phyloP scores from a whole-genome alignment of 2,888 invertebrate species.

The Bombyx huttoni region DNA sequence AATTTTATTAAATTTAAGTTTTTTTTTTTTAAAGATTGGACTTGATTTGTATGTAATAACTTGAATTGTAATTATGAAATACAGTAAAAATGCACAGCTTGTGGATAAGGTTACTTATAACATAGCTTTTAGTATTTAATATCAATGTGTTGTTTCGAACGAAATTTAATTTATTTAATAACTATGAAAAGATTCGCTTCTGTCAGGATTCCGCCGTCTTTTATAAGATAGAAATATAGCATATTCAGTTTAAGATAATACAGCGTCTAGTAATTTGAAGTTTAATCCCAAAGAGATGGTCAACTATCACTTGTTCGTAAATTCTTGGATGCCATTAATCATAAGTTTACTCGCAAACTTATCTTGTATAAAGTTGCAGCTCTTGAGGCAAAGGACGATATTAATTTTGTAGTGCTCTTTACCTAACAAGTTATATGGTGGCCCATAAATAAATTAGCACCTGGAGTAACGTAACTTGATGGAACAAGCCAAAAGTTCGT shows the following conservation, averaged over 20 bases:
- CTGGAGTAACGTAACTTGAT: conserved; percentile 7
- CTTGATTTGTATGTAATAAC: neutral
- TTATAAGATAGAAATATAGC: too few species aligned
- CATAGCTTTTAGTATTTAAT: too few species aligned
- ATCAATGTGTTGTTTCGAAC: too few species aligned
- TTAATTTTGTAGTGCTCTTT: conserved; percentile 41
- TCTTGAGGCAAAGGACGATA: conserved; percentile 35
- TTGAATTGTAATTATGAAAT: too few species aligned
- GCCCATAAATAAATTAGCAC: conserved; percentile 40
- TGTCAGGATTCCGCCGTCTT: too few species aligned
- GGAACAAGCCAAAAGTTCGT: neutral
- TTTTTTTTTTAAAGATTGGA: neutral
- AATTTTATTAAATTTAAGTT: neutral
- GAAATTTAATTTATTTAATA: too few species aligned
- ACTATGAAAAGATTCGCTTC: too few species aligned
- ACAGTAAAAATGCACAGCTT: too few species aligned
- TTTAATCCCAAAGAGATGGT: neutral
- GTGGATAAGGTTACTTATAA: too few species aligned
- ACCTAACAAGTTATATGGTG: conserved; percentile 31
- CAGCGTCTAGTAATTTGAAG: neutral
- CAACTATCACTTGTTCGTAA: conserved; percentile 1
- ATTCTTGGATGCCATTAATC: conserved; percentile 33
- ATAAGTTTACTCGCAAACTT: conserved; percentile 31
- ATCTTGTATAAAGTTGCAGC: conserved; percentile 28
- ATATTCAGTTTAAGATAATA: neutral